Percentiles rank a stretch among this genome's conserved stretches.
Conservation (phyloP, 2,888 invertebrate genomes). For the Druceiella hillmani region DNA sequence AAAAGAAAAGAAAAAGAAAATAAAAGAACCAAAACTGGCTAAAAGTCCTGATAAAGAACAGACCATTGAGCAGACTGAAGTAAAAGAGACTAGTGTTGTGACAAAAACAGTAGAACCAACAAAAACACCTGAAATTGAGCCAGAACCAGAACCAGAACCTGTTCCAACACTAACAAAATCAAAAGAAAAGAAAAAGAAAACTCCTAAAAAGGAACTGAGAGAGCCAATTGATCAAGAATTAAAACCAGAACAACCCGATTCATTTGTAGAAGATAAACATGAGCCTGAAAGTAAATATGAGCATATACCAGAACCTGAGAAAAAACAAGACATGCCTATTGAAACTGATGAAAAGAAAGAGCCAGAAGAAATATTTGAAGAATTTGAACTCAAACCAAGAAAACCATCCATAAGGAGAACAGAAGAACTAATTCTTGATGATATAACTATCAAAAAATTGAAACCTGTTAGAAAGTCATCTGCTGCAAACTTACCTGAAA, state of each 20-base stretch:
- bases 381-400: conserved; percentile 40
- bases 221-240: no score
- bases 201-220: no score
- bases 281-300: no score
- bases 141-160: conserved; percentile 21
- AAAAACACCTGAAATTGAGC: conserved; percentile 26
- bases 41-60: no score
- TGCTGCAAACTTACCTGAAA: conserved; percentile 64
- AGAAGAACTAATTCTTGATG: conserved; percentile 53
- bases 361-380: conserved; percentile 36
- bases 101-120: conserved; percentile 29
- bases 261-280: conserved; percentile 3
- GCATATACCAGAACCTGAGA: conserved; percentile 1
- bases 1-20: conserved; percentile 18
- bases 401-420: conserved; percentile 42
- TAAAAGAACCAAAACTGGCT: conserved; percentile 29
- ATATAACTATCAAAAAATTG: conserved; percentile 71
- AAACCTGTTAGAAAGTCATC: conserved; percentile 61
- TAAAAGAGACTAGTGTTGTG: conserved; percentile 28
- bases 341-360: conserved; percentile 25
- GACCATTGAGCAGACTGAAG: conserved; percentile 27
- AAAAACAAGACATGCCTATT: conserved; percentile 24
- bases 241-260: conserved; percentile 12
- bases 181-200: conserved; percentile 27
- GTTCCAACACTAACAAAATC: conserved; percentile 16